These are phyloP conservation scores for Atrichornis clamosus DNA, from an alignment of 2,113 vertebrate species.

Conservation along the genomic window DNA sequence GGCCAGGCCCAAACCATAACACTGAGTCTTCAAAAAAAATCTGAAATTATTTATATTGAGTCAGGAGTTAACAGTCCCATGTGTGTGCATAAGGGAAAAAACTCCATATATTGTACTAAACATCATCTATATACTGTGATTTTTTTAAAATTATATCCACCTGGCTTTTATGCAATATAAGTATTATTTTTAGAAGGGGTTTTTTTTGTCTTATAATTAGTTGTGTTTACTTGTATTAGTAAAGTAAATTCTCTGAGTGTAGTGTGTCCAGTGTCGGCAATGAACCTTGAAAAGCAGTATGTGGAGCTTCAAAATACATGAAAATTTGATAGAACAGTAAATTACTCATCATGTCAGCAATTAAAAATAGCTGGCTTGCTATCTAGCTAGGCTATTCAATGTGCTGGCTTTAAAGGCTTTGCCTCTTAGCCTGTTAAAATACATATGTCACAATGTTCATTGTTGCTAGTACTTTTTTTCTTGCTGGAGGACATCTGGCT, in stretches of 20 bases:
- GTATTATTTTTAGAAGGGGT: background rate
- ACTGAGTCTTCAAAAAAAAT: background rate
- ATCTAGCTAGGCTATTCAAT: background rate
- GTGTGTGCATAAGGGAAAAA: background rate
- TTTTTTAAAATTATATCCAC: background rate
- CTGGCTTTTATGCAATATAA: background rate
- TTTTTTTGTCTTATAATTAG: background rate
- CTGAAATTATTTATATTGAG: background rate
- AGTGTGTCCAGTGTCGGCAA: background rate
- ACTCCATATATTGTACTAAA: background rate
- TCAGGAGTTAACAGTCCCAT: background rate
- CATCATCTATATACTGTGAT: background rate
- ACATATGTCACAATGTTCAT: background rate
- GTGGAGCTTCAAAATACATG: background rate
- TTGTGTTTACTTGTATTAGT: background rate
- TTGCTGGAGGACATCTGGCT: background rate
- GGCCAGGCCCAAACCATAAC: no score
- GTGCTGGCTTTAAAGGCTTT: background rate
- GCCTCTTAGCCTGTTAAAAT: background rate
- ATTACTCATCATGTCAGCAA: background rate
- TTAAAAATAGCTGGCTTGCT: background rate
- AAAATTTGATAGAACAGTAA: background rate
- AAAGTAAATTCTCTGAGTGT: background rate
- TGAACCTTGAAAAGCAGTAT: background rate
- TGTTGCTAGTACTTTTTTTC: background rate